Evolutionary conservation across 2,797 vertebrate genomes (phyloP).

Genomic region (Moxostoma hubbsi): DNA sequence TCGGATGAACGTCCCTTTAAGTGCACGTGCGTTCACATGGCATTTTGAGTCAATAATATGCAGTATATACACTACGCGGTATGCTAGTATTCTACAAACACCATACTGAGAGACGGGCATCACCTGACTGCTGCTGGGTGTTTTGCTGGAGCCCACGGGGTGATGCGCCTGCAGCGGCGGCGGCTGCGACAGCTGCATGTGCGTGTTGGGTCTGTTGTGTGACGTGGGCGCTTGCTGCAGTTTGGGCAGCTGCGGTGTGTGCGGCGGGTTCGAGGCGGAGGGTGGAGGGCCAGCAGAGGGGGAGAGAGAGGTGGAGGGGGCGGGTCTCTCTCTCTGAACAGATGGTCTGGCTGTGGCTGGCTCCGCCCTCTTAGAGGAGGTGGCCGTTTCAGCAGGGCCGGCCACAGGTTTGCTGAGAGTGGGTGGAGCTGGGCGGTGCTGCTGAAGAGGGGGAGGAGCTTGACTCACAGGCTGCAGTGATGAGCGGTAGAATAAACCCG

Average conservation of each 20-base stretch:
- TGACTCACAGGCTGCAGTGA: conserved; percentile 79
- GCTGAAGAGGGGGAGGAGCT: conserved; percentile 69
- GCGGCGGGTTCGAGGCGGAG: conserved; percentile 81
- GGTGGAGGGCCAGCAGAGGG: conserved; percentile 75
- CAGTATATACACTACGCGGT: too few species aligned
- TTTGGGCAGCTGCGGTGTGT: conserved; percentile 90
- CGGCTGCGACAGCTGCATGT: conserved; percentile 89
- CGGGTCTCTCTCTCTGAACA: conserved; percentile 79
- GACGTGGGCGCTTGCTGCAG: conserved; percentile 94
- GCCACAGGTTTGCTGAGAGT: conserved; percentile 81
- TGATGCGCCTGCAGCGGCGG: conserved; percentile 87
- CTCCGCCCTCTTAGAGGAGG: conserved; percentile 68
- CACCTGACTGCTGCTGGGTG: conserved; percentile 82
- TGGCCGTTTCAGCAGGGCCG: conserved; percentile 64
- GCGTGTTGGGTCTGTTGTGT: conserved; percentile 90
- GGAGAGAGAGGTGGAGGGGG: not conserved
- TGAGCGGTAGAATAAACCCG: conserved; percentile 94
- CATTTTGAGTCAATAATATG: too few species aligned
- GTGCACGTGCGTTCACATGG: too few species aligned
- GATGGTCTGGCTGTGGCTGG: conserved; percentile 73
- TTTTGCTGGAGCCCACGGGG: conserved; percentile 87
- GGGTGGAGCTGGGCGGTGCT: conserved; percentile 71
- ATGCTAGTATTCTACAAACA: too few species aligned
- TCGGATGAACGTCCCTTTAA: too few species aligned
- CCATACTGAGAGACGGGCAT: conserved; percentile 44